These are phyloP conservation scores for Eueremaeus valkanovi DNA, from an alignment of 2,888 invertebrate genomes.

Conservation along the genomic window DNA sequence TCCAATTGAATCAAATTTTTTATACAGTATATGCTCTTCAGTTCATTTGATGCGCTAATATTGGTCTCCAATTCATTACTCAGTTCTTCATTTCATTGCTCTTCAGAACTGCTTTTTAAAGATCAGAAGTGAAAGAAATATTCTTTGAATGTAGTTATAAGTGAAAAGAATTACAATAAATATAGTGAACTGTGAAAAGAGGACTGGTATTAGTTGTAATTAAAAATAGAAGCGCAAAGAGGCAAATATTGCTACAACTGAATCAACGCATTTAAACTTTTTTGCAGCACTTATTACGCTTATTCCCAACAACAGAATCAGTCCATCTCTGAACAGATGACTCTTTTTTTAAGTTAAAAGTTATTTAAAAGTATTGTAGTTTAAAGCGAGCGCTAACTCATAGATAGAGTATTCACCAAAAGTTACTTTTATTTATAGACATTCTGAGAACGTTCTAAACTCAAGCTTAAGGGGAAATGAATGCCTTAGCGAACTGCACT, in stretches of 20 bases:
- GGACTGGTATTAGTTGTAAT: not conserved
- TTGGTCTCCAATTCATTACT: not conserved
- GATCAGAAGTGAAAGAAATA: not conserved
- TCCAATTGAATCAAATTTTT: not conserved
- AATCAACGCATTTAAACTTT: not conserved
- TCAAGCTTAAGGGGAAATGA: not conserved
- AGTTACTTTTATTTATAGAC: slow-evolving; percentile 22
- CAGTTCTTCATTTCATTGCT: not conserved
- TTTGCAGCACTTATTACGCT: slow-evolving; percentile 15
- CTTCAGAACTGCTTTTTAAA: not conserved
- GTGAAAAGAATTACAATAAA: not conserved
- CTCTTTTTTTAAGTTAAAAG: slow-evolving; percentile 11
- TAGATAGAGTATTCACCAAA: not conserved
- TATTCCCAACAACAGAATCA: not conserved
- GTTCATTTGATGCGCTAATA: not conserved
- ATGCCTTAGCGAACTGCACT: no score
- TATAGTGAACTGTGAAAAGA: not conserved
- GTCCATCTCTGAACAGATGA: slow-evolving; percentile 14
- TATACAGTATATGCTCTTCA: not conserved
- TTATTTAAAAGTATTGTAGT: not conserved
- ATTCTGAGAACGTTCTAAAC: not conserved
- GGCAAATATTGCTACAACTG: not conserved
- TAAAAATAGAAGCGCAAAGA: slow-evolving; percentile 18
- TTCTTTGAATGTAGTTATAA: not conserved
- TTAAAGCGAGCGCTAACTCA: not conserved